Percentiles rank a stretch among this genome's conserved stretches.
These are phyloP conservation scores for Jacana jacana DNA, from an alignment of 2,113 vertebrate species.

Conservation along the genomic window DNA sequence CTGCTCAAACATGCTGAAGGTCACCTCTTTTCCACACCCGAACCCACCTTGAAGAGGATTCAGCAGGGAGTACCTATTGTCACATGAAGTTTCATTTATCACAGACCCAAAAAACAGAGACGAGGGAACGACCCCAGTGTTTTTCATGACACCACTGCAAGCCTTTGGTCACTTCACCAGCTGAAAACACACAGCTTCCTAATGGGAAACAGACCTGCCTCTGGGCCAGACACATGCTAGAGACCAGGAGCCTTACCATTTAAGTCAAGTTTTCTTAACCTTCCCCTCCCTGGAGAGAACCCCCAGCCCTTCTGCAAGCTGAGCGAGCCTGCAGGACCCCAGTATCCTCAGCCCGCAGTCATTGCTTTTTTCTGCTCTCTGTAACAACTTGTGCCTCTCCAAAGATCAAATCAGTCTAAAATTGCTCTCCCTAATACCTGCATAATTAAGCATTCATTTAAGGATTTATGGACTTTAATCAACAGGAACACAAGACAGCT, in stretches of 20 bases:
- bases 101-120: not conserved
- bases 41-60: not conserved
- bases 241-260: not conserved
- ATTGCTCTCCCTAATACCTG: not conserved
- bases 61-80: not conserved
- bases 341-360: not conserved
- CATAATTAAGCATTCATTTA: not conserved
- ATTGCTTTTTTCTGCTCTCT: not conserved
- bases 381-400: not conserved
- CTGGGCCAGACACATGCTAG: not conserved
- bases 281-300: too few species aligned
- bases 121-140: not conserved
- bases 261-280: not conserved
- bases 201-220: not conserved
- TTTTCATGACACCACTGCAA: not conserved
- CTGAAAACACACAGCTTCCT: not conserved
- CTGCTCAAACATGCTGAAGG: not conserved
- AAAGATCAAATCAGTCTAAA: not conserved
- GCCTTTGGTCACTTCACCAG: not conserved
- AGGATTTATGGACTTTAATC: not conserved
- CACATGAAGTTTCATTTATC: not conserved
- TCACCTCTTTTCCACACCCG: not conserved
- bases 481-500: not conserved
- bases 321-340: rapidly evolving
- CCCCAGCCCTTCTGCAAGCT: not conserved